A percentile compares a stretch with the other conserved stretches of the same genome.
Evolutionary conservation across 2,888 invertebrate genomes (phyloP).

Genomic region (Deilephila porcellus): DNA sequence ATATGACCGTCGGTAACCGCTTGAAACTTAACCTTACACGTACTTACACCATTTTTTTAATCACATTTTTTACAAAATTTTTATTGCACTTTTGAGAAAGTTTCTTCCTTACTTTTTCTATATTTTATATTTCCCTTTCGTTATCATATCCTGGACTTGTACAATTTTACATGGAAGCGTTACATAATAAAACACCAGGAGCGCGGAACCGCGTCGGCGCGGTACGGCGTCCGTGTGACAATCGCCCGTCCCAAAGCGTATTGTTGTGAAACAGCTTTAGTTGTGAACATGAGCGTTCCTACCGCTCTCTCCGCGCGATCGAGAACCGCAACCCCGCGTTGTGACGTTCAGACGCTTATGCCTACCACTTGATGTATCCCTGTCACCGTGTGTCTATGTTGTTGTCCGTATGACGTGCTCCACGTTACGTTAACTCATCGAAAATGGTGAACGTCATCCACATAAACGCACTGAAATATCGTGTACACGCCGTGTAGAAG

Average conservation of each 20-base stretch:
- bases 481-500: slow-evolving; percentile 26
- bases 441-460: slow-evolving; percentile 64
- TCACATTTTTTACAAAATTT: slow-evolving; percentile 56
- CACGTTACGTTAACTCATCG: slow-evolving; percentile 60
- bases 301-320: slow-evolving; percentile 21
- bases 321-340: slow-evolving; percentile 24
- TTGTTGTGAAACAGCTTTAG: slow-evolving; percentile 60
- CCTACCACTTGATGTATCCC: slow-evolving; percentile 62
- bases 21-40: slow-evolving; percentile 71
- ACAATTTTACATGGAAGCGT: slow-evolving; percentile 78
- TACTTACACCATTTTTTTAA: slow-evolving; percentile 49
- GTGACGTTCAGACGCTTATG: slow-evolving; percentile 59
- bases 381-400: slow-evolving; percentile 66
- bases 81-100: slow-evolving; percentile 68
- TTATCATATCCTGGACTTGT: slow-evolving; percentile 58
- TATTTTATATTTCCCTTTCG: slow-evolving; percentile 39
- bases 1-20: slow-evolving; percentile 70
- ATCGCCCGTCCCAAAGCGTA: slow-evolving; percentile 79
- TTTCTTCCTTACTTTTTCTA: slow-evolving; percentile 45
- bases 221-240: slow-evolving; percentile 73
- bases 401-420: slow-evolving; percentile 61
- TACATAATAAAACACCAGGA: slow-evolving; percentile 60
- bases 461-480: slow-evolving; percentile 19
- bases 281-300: slow-evolving; percentile 57
- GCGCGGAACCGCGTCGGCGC: slow-evolving; percentile 35